Percentiles rank a stretch among this genome's conserved stretches.
These are phyloP conservation scores for Notarius quadriscutis DNA, from an alignment of 2,113 vertebrate genomes.

Conservation along the genomic window DNA sequence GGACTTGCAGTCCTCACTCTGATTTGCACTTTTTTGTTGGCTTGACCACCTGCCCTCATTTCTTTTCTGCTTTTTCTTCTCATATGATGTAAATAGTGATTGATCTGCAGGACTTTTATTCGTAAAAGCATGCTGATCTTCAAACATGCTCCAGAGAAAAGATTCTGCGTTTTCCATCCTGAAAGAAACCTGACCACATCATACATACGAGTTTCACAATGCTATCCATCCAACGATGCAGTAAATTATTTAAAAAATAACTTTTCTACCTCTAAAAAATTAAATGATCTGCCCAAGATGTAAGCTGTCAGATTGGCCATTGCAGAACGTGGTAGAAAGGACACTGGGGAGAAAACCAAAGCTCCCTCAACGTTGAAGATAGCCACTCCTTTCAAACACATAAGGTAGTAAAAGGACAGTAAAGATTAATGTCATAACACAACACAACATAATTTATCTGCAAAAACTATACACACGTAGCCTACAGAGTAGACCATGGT, in stretches of 20 bases:
- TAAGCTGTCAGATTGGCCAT: conserved; percentile 78
- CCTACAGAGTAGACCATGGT: background rate
- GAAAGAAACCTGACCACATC: conserved; percentile 63
- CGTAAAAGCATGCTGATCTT: conserved; percentile 30
- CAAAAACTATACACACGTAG: background rate
- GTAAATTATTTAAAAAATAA: background rate
- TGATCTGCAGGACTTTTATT: conserved; percentile 22
- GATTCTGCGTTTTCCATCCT: conserved; percentile 67
- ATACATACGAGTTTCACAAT: background rate
- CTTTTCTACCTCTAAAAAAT: conserved; percentile 80
- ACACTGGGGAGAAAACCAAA: conserved; percentile 81
- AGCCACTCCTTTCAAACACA: conserved; percentile 67
- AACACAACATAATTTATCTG: background rate
- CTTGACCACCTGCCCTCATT: conserved; percentile 23
- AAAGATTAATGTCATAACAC: background rate
- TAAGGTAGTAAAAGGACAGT: background rate
- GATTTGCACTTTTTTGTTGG: conserved; percentile 40
- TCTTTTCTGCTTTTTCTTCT: conserved; percentile 44
- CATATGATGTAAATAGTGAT: conserved; percentile 26
- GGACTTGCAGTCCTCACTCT: conserved; percentile 67
- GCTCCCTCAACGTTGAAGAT: conserved; percentile 79
- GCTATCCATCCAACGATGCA: background rate
- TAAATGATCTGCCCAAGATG: conserved; percentile 76
- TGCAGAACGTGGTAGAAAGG: conserved; percentile 80
- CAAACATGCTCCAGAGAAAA: conserved; percentile 64